These are phyloP conservation scores for Catajapyx aquilonaris DNA, from an alignment of 1,140 invertebrate genomes.

Conservation along the genomic window DNA sequence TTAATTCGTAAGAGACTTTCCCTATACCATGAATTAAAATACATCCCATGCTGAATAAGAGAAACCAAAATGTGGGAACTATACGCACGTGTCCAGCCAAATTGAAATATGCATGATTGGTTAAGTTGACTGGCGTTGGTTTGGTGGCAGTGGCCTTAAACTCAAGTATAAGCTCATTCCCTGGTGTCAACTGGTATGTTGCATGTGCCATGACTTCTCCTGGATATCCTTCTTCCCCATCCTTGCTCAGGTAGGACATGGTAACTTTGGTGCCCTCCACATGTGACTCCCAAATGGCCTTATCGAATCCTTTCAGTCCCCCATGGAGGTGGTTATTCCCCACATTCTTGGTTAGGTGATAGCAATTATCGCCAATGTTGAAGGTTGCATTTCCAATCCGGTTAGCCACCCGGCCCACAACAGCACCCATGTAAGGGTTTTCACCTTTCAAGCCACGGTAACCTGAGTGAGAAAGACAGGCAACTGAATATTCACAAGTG, in stretches of 20 bases:
- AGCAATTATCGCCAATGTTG: conserved; percentile 37
- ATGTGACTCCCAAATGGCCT: conserved; percentile 27
- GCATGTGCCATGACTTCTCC: conserved; percentile 44
- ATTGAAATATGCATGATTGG: conserved; percentile 90
- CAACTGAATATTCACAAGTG: too few relatives aligned
- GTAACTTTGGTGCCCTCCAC: conserved; percentile 28
- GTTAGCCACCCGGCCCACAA: conserved; percentile 73
- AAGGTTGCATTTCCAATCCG: conserved; percentile 51
- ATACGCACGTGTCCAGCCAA: conserved; percentile 49
- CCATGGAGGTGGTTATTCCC: conserved; percentile 63
- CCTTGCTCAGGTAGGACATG: conserved; percentile 44
- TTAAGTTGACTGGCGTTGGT: conserved; percentile 68
- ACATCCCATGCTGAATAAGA: too few relatives aligned
- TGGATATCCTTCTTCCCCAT: conserved; percentile 75
- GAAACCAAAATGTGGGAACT: neutral
- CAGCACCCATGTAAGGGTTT: conserved; percentile 67
- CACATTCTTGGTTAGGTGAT: conserved; percentile 48
- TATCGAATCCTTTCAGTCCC: conserved; percentile 65
- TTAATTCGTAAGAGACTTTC: too few relatives aligned
- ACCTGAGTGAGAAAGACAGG: conserved; percentile 18
- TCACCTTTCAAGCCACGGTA: conserved; percentile 27
- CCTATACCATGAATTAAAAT: too few relatives aligned
- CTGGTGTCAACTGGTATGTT: conserved; percentile 43
- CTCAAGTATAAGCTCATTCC: conserved; percentile 45
- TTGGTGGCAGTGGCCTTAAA: conserved; percentile 51